Evolutionary conservation across 2,113 vertebrate genomes (phyloP).

Genomic region (Bolborhynchus lineola): DNA sequence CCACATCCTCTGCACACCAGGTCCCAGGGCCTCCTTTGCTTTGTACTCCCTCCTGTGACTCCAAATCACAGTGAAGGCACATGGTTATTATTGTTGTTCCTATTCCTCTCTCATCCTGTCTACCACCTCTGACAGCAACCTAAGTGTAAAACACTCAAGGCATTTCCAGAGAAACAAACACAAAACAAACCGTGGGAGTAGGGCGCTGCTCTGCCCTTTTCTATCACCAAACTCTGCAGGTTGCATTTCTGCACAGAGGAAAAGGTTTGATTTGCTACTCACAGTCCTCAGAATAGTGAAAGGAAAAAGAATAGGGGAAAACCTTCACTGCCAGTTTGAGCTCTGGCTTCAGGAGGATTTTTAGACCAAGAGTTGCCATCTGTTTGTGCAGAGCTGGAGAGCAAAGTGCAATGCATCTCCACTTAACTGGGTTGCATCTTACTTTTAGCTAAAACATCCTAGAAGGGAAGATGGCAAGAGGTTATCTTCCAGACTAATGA

Average conservation of each 20-base stretch:
- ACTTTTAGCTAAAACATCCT: neutral
- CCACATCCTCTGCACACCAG: neutral
- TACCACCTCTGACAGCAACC: conserved; percentile 17
- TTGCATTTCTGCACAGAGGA: neutral
- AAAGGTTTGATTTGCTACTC: neutral
- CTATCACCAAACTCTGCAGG: neutral
- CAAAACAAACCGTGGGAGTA: neutral
- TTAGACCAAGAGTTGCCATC: neutral
- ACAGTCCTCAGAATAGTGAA: neutral
- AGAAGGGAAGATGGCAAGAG: neutral
- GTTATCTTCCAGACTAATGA: neutral
- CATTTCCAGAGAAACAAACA: conserved; percentile 20
- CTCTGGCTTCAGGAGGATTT: neutral
- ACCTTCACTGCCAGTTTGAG: neutral
- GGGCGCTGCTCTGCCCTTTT: conserved; percentile 1
- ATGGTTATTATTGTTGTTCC: neutral
- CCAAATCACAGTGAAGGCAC: neutral
- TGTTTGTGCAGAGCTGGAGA: neutral
- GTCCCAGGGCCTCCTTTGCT: neutral
- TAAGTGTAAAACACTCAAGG: neutral
- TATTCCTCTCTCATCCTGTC: neutral
- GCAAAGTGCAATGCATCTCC: neutral
- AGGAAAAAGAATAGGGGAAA: neutral
- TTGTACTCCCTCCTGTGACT: neutral
- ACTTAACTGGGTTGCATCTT: neutral